phyloP scores from a whole-genome alignment of 2,888 invertebrate genomes.

The Drosophila nigricruria region DNA sequence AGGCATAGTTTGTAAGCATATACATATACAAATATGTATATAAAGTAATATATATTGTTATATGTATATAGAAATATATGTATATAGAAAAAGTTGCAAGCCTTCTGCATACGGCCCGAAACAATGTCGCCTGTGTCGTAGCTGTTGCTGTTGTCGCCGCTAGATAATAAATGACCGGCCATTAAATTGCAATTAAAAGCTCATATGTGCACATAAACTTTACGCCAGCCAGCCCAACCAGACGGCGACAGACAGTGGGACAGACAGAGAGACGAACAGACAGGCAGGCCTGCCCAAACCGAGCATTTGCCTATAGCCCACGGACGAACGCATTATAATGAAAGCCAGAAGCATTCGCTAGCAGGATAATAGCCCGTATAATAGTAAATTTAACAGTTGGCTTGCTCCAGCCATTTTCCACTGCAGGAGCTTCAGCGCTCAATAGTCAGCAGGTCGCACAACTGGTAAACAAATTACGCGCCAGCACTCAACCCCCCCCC shows the following conservation, averaged over 20 bases:
- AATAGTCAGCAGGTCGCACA: slow-evolving; percentile 49
- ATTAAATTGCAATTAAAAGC: slow-evolving; percentile 84
- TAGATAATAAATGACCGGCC: slow-evolving; percentile 84
- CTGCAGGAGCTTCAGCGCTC: slow-evolving; percentile 39
- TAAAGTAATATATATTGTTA: not conserved
- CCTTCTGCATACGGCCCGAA: slow-evolving; percentile 49
- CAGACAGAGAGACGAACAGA: slow-evolving; percentile 25
- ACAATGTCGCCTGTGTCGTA: slow-evolving; percentile 57
- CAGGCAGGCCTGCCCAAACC: slow-evolving; percentile 28
- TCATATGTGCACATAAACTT: slow-evolving; percentile 83
- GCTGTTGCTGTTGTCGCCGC: slow-evolving; percentile 72
- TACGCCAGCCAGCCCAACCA: slow-evolving; percentile 49
- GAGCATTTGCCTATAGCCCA: slow-evolving; percentile 64
- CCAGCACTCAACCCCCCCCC: not conserved
- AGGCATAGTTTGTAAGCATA: not conserved
- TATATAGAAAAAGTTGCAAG: slow-evolving; percentile 55
- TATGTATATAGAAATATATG: slow-evolving; percentile 12
- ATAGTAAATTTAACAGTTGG: slow-evolving; percentile 81
- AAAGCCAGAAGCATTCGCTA: slow-evolving; percentile 45
- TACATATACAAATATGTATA: not conserved
- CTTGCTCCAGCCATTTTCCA: slow-evolving; percentile 58
- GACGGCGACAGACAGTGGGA: slow-evolving; percentile 25
- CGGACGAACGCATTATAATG: slow-evolving; percentile 66
- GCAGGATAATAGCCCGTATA: slow-evolving; percentile 79
- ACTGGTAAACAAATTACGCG: slow-evolving; percentile 78